These are phyloP conservation scores for Varanus komodoensis DNA, from an alignment of 2,113 vertebrate genomes.

Conservation along the genomic window DNA sequence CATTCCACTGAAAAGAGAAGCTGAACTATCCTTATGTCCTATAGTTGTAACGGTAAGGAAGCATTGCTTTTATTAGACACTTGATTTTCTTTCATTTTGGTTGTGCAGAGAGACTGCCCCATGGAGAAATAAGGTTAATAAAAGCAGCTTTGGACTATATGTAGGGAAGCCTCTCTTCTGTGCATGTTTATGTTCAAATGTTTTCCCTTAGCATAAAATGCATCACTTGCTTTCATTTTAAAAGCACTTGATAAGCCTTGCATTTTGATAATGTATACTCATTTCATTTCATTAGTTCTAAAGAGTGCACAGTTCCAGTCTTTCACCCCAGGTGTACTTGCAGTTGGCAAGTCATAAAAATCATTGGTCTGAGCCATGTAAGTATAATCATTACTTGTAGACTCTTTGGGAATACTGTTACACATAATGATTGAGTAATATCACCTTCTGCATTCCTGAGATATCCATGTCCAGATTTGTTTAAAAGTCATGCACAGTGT, in stretches of 20 bases:
- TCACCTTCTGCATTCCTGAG: slow-evolving; percentile 10
- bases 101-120: slow-evolving; percentile 16
- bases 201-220: background rate
- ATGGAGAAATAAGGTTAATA: slow-evolving; percentile 5
- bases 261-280: background rate
- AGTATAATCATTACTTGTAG: background rate
- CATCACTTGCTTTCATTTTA: slow-evolving; percentile 2
- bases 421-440: slow-evolving; percentile 26
- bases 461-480: slow-evolving; percentile 26
- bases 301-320: background rate
- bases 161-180: background rate
- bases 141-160: slow-evolving; percentile 9
- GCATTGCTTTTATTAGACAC: slow-evolving; percentile 13
- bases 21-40: slow-evolving; percentile 7
- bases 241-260: slow-evolving; percentile 4
- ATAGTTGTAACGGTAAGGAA: background rate
- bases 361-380: background rate
- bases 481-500: background rate
- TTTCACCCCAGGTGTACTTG: slow-evolving; percentile 16
- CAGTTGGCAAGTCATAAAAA: slow-evolving; percentile 15
- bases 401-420: slow-evolving; percentile 6
- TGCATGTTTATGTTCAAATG: slow-evolving; percentile 4
- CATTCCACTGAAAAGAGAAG: background rate
- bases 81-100: slow-evolving; percentile 29
- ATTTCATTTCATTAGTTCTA: slow-evolving; percentile 13